Conservation (phyloP, 2,888 invertebrate genomes). For the Sinhomidia bicolor region DNA sequence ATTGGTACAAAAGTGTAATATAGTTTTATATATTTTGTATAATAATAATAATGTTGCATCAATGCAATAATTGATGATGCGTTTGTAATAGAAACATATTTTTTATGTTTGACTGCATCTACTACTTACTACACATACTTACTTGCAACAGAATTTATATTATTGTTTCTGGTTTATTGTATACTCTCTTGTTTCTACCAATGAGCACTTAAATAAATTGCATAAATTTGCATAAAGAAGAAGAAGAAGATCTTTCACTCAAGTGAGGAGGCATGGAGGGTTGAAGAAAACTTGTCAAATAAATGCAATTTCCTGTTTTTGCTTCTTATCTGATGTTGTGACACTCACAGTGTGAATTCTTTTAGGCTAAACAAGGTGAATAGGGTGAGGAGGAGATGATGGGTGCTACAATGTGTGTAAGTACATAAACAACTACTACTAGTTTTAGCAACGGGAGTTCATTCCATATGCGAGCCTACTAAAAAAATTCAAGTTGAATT, state of each 20-base stretch:
- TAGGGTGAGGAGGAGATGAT: background rate
- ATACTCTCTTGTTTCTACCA: background rate
- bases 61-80: background rate
- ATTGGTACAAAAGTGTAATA: conserved; percentile 7
- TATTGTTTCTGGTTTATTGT: too few species aligned
- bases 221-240: conserved; percentile 55
- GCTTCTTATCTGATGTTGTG: conserved; percentile 41
- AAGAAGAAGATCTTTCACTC: too few species aligned
- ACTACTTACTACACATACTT: too few species aligned
- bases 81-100: too few species aligned
- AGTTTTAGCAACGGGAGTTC: conserved; percentile 19
- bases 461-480: background rate
- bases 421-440: conserved; percentile 34
- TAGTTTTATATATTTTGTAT: too few species aligned
- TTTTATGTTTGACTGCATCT: too few species aligned
- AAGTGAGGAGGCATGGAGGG: conserved; percentile 14
- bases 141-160: too few species aligned
- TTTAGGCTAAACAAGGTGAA: conserved; percentile 20
- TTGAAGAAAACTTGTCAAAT: conserved; percentile 48
- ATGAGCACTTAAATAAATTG: background rate
- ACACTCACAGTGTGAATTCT: conserved; percentile 45
- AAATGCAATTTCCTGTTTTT: conserved; percentile 44
- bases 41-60: too few species aligned
- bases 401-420: conserved; percentile 7
- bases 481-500: too few species aligned